Evolutionary conservation across 2,113 vertebrate species (phyloP), one percentile per base, ranked within the genome.

Genomic region (Argyrosomus japonicus): DNA sequence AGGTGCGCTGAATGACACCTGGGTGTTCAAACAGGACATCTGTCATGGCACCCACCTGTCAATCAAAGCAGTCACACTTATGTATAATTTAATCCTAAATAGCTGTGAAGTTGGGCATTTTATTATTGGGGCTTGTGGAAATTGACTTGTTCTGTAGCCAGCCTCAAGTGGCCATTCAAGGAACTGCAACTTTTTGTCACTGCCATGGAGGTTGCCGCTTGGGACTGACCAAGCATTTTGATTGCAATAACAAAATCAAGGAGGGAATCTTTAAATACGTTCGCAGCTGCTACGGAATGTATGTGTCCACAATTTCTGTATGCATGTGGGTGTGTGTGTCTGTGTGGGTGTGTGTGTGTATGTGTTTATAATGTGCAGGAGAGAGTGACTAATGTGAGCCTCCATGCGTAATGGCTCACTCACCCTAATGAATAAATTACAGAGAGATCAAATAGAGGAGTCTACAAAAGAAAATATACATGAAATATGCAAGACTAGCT

Each of bases 371-470:
- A 29, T 43, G 50, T 64, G 43, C 63, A 79, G 23, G 5, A 45
- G 23, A 78, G 62, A 53, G 58, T 65, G 76, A 86, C 62, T 79
- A 56, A 70, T 67, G 27, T 67, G 72, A 70, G 54, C 43, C 53
- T 67, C 2, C 56, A 53, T 81, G 50, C n/a, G 25, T 63, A 64
- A 70, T 14, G 43, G 82, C 29, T 81, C 68, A 65, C 50, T 29
- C 48, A n/a, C 6, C 14, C 67, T 82, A 43, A 89, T 90, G 73
- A 91, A 91, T 89, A 89, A 87, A 78, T 89, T 78, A 89, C 6
- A 71, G 45, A 69, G 29, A 69, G 70, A 91, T 88, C 83, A 82
- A 83, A 86, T 82, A 50, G 61, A 83, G 23, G 40, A 72, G 21
- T 62, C 62, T 50, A 57, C 82, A 75, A 89, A 87, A 83, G 77